Percentiles rank a stretch among this genome's conserved stretches.
Evolutionary conservation across 2,888 invertebrate species (phyloP).

Genomic region (Watsonalla cultraria): DNA sequence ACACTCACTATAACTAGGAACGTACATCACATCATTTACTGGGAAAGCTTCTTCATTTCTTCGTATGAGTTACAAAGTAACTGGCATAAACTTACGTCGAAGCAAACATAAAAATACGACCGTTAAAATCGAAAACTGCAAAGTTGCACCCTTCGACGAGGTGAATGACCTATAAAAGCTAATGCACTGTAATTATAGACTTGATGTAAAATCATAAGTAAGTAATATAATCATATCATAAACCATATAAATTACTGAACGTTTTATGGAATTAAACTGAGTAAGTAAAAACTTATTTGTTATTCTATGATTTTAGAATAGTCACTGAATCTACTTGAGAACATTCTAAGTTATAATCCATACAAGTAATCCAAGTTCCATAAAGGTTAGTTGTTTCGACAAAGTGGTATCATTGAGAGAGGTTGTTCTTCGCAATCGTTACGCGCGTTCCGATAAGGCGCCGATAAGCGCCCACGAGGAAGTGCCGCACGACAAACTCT

Average conservation of each 20-base stretch:
- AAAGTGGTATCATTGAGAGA: slow-evolving; percentile 6
- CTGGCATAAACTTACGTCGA: neutral
- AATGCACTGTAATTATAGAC: slow-evolving; percentile 23
- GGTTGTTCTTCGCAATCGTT: slow-evolving; percentile 36
- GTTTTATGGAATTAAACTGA: too few relatives aligned
- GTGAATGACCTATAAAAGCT: slow-evolving; percentile 31
- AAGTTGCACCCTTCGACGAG: slow-evolving; percentile 9
- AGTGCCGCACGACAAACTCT: slow-evolving; percentile 34
- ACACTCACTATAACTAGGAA: neutral
- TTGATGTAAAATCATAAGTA: slow-evolving; percentile 13
- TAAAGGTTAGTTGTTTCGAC: slow-evolving; percentile 18
- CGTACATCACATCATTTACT: neutral
- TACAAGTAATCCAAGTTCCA: neutral
- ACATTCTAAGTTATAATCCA: too few relatives aligned
- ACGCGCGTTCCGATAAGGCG: slow-evolving; percentile 48
- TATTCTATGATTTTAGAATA: too few relatives aligned
- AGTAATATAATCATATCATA: too few relatives aligned
- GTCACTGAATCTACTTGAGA: too few relatives aligned
- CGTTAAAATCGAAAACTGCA: neutral
- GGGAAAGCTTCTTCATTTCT: neutral
- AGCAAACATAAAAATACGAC: neutral
- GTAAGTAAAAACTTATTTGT: too few relatives aligned
- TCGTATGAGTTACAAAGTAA: neutral
- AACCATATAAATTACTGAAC: slow-evolving; percentile 4
- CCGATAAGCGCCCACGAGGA: slow-evolving; percentile 59